Evolutionary conservation across 1,140 invertebrate genomes (phyloP), one percentile per base, ranked within the genome.

Genomic region (Calephelis virginiensis): DNA sequence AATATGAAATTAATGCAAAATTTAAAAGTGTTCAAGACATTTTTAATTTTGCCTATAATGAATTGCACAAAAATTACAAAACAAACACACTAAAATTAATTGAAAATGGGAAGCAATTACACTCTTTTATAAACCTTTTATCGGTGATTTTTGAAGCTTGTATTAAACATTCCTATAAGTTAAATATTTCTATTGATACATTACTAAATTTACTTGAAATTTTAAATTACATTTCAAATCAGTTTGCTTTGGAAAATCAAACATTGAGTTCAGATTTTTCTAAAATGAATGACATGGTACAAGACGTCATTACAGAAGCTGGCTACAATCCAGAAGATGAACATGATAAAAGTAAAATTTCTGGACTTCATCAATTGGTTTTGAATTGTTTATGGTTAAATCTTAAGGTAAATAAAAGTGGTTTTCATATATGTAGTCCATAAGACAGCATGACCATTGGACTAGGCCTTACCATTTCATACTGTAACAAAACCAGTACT

Each of bases 381-480:
- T 78, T 96, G 12, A 94, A 94, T 70, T 95, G 94, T 83, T 94
- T 96, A 74, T 97, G 96, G 96, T 91, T 95, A 70, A 96, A 95
- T 73, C 91, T 96, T 13, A 96, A 96, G 93, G 95, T 95, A 88
- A 71, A n/a, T 53, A 67, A 4, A 4, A 28, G 28, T 28, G 28
- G 28, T 28, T 2, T 3, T 28, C 28, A 28, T 28, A 28, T 28
- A 28, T 28, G 28, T 28, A 28, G 28, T 1, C 28, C 28, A 28
- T 28, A 28, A 28, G 28, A 4, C 28, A 28, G 28, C 28, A 28
- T 28, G 28, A 28, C 28, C 28, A 28, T 2, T 4, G 5, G 28
- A 28, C 28, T 28, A 28, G 28, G 28, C 28, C 28, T 28, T 28
- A 28, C 28, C 5, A 28, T 28, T 28, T 28, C 28, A 2, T 28